A percentile compares a stretch with the other conserved stretches of the same genome.
phyloP scores from a whole-genome alignment of 2,797 vertebrate species.

The Dallia pectoralis region DNA sequence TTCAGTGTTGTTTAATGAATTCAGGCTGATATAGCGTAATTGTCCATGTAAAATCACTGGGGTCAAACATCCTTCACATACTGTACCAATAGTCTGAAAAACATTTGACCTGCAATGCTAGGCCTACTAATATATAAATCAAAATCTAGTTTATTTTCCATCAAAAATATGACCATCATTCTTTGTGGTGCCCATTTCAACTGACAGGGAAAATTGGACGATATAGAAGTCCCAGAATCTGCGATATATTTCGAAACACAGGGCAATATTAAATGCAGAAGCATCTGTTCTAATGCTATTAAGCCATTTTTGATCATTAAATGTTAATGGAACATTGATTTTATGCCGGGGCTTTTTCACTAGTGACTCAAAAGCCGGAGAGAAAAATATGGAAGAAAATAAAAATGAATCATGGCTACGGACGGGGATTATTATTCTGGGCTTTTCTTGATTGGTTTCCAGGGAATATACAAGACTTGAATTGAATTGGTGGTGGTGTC shows the following conservation, averaged over 20 bases:
- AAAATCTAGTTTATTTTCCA: background rate
- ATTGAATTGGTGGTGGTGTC: slow-evolving; percentile 72
- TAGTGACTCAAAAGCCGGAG: slow-evolving; percentile 68
- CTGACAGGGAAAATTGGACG: background rate
- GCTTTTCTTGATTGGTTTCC: slow-evolving; percentile 75
- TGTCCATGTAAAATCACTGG: background rate
- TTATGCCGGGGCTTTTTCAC: slow-evolving; percentile 75
- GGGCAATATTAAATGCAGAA: slow-evolving; percentile 64
- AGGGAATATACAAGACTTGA: slow-evolving; percentile 76
- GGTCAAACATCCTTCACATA: background rate
- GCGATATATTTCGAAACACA: slow-evolving; percentile 46
- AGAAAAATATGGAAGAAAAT: slow-evolving; percentile 74
- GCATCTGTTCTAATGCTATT: slow-evolving; percentile 79
- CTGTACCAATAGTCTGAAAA: background rate
- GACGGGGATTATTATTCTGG: slow-evolving; percentile 74
- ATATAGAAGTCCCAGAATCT: background rate
- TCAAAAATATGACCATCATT: slow-evolving; percentile 35
- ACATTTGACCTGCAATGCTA: background rate
- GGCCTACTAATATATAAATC: background rate
- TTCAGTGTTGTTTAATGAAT: background rate
- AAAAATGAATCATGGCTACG: slow-evolving; percentile 75
- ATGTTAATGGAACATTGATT: slow-evolving; percentile 86
- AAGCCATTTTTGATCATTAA: slow-evolving; percentile 80
- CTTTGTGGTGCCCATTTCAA: slow-evolving; percentile 13
- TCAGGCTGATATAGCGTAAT: background rate